Evolutionary conservation across 2,797 vertebrate genomes (phyloP), one percentile per base, ranked within the genome.

Genomic region (Arnoldichthys spilopterus): DNA sequence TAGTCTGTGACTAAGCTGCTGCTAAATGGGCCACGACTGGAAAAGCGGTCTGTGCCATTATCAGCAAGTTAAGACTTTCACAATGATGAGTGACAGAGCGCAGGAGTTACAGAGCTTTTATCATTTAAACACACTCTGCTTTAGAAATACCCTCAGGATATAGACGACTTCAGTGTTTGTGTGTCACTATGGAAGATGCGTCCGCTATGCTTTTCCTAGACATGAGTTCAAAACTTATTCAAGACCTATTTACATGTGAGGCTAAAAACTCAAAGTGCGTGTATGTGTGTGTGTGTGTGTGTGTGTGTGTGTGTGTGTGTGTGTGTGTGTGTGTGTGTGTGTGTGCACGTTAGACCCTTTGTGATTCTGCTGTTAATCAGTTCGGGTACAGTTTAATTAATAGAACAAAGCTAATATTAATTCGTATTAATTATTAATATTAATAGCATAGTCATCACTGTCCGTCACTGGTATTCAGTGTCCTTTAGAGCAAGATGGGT

Each of bases 21-120:
- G 49, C 68, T 78, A 82, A 85, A 85, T 72, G 74, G 56, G 72
- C 66, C 71, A 59, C 61, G 68, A 49, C 76, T 71, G 66, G 37
- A 68, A 80, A 22, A 67, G 20, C 62, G 16, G 15, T 20, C 74
- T 64, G 28, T 37, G 59, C 34, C 51, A 15, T 74, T 70, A 58
- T 76, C 68, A 53, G 49, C 45, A 37, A 64, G 15, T 59, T 62
- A 45, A 37, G n/a, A 45, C 30, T 77, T 53, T 71, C 15, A 59
- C 11, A 22, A 11, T 62, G 68, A 72, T 49, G 69, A 84, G 26
- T 59, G 77, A 79, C 77, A 61, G 15, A 78, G 20, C 28, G 22
- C 68, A 61, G 40, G 5, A 13, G 56, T 24, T 63, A 22, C 28
- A 64, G 24, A 59, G 54, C 20, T 61, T 45, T n/a, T 68, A 34